phyloP scores from a whole-genome alignment of 2,797 vertebrate genomes.

The Lepilemur ruficaudatus region DNA sequence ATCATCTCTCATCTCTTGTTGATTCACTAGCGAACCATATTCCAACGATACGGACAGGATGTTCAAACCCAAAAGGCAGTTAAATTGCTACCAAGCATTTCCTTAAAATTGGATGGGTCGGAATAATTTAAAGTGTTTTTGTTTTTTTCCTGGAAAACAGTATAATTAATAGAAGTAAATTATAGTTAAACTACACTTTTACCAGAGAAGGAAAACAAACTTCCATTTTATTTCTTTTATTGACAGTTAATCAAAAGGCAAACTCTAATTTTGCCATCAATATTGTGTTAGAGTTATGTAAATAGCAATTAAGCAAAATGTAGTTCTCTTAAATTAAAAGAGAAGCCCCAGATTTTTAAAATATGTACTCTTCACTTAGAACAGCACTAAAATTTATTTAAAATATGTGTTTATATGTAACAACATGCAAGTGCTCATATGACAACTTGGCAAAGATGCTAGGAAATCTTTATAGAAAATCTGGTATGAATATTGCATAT shows the following conservation, averaged over 20 bases:
- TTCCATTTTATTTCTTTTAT: constrained; percentile 26
- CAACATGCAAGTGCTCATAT: constrained; percentile 39
- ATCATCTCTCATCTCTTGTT: background rate
- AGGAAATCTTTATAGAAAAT: constrained; percentile 12
- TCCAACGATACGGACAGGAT: background rate
- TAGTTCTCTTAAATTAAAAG: background rate
- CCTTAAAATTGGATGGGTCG: background rate
- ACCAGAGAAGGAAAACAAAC: background rate
- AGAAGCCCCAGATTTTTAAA: constrained; percentile 38
- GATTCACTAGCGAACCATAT: background rate
- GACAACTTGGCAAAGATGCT: constrained; percentile 38
- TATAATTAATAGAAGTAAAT: constrained; percentile 11
- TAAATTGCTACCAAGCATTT: background rate
- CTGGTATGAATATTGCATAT: background rate
- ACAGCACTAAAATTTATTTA: constrained; percentile 9
- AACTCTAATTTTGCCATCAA: constrained; percentile 42
- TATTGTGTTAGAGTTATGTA: constrained; percentile 24
- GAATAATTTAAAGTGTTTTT: background rate
- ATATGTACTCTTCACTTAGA: constrained; percentile 2
- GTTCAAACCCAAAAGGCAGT: background rate
- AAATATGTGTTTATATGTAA: constrained; percentile 52
- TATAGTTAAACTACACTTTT: background rate
- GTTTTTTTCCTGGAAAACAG: background rate
- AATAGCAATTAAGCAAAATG: constrained; percentile 47
- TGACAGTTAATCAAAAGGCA: constrained; percentile 49